Conservation (phyloP, 2,888 invertebrate genomes). For the Himalopsyche tibetana region DNA sequence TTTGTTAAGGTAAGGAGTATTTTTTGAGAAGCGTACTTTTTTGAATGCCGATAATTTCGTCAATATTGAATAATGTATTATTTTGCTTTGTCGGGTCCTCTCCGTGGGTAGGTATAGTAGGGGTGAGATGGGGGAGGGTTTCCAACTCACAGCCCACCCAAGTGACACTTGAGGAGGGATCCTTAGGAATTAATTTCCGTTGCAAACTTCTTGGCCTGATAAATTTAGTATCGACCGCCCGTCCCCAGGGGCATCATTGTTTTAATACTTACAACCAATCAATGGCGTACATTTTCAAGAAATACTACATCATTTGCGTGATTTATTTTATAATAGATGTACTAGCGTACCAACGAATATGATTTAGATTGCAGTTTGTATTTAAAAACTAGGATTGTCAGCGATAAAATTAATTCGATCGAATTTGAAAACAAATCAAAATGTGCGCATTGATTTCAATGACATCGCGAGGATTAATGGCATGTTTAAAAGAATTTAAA, state of each 20-base stretch:
- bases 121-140: background rate
- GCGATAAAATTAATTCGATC: too few relatives aligned
- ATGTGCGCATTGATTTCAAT: too few relatives aligned
- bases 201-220: slow-evolving; percentile 54
- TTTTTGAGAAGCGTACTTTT: too few relatives aligned
- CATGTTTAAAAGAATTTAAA: too few relatives aligned
- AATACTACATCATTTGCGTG: too few relatives aligned
- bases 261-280: slow-evolving; percentile 25
- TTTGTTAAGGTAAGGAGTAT: too few relatives aligned
- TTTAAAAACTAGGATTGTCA: too few relatives aligned
- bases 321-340: too few relatives aligned
- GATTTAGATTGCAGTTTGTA: too few relatives aligned
- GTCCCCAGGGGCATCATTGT: slow-evolving; percentile 41
- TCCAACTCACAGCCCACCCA: slow-evolving; percentile 49
- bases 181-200: slow-evolving; percentile 57
- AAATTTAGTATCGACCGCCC: slow-evolving; percentile 53
- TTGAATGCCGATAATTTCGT: background rate
- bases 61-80: slow-evolving; percentile 15
- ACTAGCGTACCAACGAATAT: too few relatives aligned
- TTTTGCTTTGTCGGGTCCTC: background rate
- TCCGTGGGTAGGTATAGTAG: background rate
- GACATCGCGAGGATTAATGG: too few relatives aligned
- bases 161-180: slow-evolving; percentile 56
- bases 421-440: too few relatives aligned
- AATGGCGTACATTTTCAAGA: background rate